phyloP scores from a whole-genome alignment of 2,888 invertebrate species.

The Euzophera pinguis region DNA sequence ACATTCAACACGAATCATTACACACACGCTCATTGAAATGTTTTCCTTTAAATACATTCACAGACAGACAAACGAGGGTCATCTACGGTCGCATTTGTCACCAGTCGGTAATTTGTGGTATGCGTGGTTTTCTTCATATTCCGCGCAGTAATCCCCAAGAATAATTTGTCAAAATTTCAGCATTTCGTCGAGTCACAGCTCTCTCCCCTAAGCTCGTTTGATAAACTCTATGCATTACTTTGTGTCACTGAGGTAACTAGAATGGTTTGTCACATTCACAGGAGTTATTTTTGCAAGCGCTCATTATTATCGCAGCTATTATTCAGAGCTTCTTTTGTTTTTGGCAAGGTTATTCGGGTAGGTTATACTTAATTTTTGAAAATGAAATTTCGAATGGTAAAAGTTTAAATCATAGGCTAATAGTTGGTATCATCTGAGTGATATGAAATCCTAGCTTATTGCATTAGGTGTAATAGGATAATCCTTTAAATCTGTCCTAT shows the following conservation, averaged over 20 bases:
- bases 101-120: conserved; percentile 59
- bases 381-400: no score
- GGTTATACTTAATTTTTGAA: no score
- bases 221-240: conserved; percentile 50
- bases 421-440: no score
- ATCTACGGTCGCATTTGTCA: conserved; percentile 54
- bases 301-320: conserved; percentile 10
- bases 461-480: no score
- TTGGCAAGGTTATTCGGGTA: background rate
- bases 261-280: conserved; percentile 24
- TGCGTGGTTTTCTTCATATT: conserved; percentile 63
- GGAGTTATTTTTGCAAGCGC: conserved; percentile 12
- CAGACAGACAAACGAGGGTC: conserved; percentile 49
- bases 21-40: conserved; percentile 1
- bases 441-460: no score
- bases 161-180: conserved; percentile 68
- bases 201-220: conserved; percentile 41
- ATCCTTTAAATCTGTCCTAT: no score
- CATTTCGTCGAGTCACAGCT: conserved; percentile 38
- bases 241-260: conserved; percentile 32
- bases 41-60: conserved; percentile 39
- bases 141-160: conserved; percentile 53
- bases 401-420: no score
- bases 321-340: conserved; percentile 3
- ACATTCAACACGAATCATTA: background rate